phyloP scores from a whole-genome alignment of 2,113 vertebrate genomes.

The Rhadina sibilatrix region DNA sequence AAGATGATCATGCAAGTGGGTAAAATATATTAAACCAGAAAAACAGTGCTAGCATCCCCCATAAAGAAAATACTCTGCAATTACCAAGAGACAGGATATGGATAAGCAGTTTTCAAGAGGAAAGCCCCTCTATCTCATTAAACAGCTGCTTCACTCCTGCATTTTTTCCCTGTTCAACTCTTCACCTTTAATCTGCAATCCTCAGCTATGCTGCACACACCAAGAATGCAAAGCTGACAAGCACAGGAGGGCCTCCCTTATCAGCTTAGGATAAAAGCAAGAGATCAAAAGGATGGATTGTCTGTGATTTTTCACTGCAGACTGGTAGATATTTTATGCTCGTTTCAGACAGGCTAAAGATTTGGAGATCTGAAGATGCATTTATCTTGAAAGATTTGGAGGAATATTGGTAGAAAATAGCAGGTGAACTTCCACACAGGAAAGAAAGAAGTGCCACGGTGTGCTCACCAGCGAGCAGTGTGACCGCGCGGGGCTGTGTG shows the following conservation, averaged over 20 bases:
- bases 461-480: background rate
- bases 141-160: slow-evolving; percentile 17
- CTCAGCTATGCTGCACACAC: slow-evolving; percentile 40
- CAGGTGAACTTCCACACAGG: background rate
- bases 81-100: slow-evolving; percentile 28
- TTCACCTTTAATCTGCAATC: slow-evolving; percentile 60
- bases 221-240: slow-evolving; percentile 48
- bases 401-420: background rate
- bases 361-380: background rate
- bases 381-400: slow-evolving; percentile 13
- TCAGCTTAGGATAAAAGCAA: slow-evolving; percentile 46
- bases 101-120: slow-evolving; percentile 51
- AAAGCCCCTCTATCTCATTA: slow-evolving; percentile 44
- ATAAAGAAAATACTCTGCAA: background rate
- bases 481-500: accelerated
- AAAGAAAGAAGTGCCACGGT: background rate
- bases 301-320: slow-evolving; percentile 42
- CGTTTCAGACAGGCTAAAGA: background rate
- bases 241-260: slow-evolving; percentile 40
- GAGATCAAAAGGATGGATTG: slow-evolving; percentile 42
- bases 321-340: background rate
- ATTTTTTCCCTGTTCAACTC: slow-evolving; percentile 55
- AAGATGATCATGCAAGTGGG: slow-evolving; percentile 6
- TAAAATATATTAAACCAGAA: background rate
- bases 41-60: background rate